Evolutionary conservation across 2,113 vertebrate genomes (phyloP).

Genomic region (Dryoscopus gambensis): DNA sequence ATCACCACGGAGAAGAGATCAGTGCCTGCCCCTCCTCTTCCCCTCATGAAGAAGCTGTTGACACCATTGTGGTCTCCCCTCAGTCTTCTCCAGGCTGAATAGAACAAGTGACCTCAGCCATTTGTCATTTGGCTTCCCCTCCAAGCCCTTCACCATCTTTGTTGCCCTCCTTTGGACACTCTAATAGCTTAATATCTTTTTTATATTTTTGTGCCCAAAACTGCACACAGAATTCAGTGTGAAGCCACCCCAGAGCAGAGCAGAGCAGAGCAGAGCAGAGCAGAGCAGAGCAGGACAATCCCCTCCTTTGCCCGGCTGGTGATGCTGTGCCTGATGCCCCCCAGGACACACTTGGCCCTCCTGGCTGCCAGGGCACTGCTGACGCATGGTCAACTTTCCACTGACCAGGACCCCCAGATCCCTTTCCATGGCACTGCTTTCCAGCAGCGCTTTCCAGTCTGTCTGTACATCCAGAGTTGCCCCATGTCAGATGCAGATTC

Average conservation of each 20-base stretch:
- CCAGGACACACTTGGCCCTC: rapidly evolving
- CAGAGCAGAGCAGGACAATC: neutral
- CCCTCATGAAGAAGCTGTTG: neutral
- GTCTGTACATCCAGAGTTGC: rapidly evolving
- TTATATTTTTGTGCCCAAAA: neutral
- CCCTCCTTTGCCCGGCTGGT: rapidly evolving
- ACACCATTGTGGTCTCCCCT: rapidly evolving
- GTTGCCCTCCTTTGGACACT: rapidly evolving
- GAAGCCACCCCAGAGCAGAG: neutral
- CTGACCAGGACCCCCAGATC: neutral
- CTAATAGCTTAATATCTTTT: neutral
- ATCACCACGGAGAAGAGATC: neutral
- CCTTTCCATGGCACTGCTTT: neutral
- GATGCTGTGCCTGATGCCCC: neutral
- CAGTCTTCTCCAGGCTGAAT: neutral
- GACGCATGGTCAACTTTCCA: rapidly evolving
- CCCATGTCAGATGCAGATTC: rapidly evolving
- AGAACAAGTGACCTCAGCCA: neutral
- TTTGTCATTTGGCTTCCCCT: rapidly evolving
- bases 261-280: neutral
- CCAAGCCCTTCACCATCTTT: neutral
- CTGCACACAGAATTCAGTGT: neutral
- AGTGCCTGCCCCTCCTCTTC: neutral
- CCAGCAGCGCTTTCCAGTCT: neutral
- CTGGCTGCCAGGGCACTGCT: neutral